Conservation (phyloP, 2,113 vertebrate species). For the Onychorhynchus coronatus region DNA sequence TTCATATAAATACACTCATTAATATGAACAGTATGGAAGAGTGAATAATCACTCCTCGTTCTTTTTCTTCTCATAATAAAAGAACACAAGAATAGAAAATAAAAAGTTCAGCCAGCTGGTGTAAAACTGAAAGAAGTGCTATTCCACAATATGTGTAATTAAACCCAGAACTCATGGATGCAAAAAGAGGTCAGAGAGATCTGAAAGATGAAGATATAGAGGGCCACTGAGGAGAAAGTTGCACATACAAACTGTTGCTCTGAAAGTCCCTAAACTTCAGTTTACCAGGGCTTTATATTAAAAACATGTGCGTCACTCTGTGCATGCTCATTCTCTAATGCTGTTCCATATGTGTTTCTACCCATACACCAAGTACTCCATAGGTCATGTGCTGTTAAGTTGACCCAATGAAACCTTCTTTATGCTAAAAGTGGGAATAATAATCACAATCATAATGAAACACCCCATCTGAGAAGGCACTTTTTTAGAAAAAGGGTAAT, state of each 20-base stretch:
- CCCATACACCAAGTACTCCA: background rate
- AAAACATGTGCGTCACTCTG: background rate
- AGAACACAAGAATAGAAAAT: background rate
- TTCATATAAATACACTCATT: background rate
- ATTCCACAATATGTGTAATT: background rate
- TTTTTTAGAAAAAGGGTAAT: background rate
- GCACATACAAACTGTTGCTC: background rate
- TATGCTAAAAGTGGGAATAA: background rate
- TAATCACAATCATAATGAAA: background rate
- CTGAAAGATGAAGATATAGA: background rate
- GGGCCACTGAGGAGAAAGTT: background rate
- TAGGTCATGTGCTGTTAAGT: background rate
- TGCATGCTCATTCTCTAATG: background rate
- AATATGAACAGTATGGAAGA: background rate
- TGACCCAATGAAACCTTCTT: background rate
- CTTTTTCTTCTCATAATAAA: background rate
- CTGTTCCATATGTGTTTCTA: background rate
- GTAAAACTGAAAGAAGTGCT: background rate
- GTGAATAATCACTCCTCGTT: background rate
- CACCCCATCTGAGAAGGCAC: accelerated
- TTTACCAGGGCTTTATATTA: background rate
- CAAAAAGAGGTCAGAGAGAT: background rate
- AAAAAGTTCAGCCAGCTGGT: background rate
- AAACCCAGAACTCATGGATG: background rate
- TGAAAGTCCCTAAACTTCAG: background rate